Evolutionary conservation across 2,113 vertebrate genomes (phyloP), one percentile per base, ranked within the genome.

Genomic region (Promerops cafer): DNA sequence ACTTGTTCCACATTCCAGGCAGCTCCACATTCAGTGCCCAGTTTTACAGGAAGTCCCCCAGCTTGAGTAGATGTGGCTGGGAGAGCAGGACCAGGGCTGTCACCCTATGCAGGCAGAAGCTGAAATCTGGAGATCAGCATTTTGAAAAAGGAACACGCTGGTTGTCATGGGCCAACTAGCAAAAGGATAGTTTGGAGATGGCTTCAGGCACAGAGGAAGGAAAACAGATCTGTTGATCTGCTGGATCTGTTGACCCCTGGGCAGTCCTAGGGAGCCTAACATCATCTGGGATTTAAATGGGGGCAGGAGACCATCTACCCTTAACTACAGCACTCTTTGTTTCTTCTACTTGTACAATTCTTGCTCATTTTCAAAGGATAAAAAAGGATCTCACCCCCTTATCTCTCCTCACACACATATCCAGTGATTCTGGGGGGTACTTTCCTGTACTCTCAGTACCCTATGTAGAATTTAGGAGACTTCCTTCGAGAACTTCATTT

Each of bases 131-230:
- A 86, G 33, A 65, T 78, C 69, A 83, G 76, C 20, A 3, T 77
- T 83, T 90, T 6, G 1, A 35, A 90, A 81, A 39, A 70, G 30
- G 35, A 93, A 86, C 53, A 39, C 0, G 1, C 40, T 60, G 37
- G 40, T 16, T 8, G 12, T 23, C 7, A 1, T 2, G 10, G n/a
- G 28, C 13, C 26, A 37, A 0, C 14, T 8, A 37, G n/a, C 28
- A 53, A 28, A 53, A 57, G n/a, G 10, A n/a, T 6, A 47, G 50
- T 27, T 57, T 74, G 71, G 47, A 60, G 44, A 64, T 7, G 40
- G 44, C 27, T 57, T 63, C 14, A 54, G n/a, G 21, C 13, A 49
- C 1, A 15, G 6, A 49, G 54, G 16, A 53, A 12, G 22, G 37
- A 72, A 26, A 22, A 44, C 19, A 76, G 40, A 77, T 20, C 16